phyloP scores from a whole-genome alignment of 2,888 invertebrate genomes.

The Brenthis hecate region DNA sequence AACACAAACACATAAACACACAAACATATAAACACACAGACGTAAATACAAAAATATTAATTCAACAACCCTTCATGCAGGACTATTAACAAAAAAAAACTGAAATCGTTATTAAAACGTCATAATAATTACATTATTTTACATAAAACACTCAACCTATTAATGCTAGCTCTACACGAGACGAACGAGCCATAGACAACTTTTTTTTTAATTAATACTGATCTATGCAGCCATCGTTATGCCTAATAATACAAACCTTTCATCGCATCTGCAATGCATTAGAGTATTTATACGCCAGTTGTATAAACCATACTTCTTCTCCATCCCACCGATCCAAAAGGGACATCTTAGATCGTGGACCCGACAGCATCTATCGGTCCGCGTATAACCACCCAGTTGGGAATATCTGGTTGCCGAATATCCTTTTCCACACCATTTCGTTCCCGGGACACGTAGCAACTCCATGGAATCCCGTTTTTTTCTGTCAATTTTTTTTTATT shows the following conservation, averaged over 20 bases:
- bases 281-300: slow-evolving; percentile 95
- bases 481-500: slow-evolving; percentile 51
- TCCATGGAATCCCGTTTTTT: slow-evolving; percentile 80
- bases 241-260: slow-evolving; percentile 84
- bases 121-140: no score
- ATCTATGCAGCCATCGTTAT: not conserved
- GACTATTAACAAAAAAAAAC: not conserved
- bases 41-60: not conserved
- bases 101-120: no score
- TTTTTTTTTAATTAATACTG: not conserved
- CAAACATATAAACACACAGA: slow-evolving; percentile 1
- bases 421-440: slow-evolving; percentile 97
- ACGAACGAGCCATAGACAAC: not conserved
- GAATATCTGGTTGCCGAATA: slow-evolving; percentile 90
- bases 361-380: slow-evolving; percentile 93
- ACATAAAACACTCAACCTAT: not conserved
- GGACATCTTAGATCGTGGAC: slow-evolving; percentile 94
- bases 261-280: slow-evolving; percentile 96
- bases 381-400: slow-evolving; percentile 91
- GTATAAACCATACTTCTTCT: slow-evolving; percentile 91
- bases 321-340: slow-evolving; percentile 91
- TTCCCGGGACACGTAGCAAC: slow-evolving; percentile 92
- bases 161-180: not conserved
- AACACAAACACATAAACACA: not conserved
- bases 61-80: not conserved